Evolutionary conservation across 2,888 invertebrate genomes (phyloP).

Genomic region (Neoaliturus tenellus): DNA sequence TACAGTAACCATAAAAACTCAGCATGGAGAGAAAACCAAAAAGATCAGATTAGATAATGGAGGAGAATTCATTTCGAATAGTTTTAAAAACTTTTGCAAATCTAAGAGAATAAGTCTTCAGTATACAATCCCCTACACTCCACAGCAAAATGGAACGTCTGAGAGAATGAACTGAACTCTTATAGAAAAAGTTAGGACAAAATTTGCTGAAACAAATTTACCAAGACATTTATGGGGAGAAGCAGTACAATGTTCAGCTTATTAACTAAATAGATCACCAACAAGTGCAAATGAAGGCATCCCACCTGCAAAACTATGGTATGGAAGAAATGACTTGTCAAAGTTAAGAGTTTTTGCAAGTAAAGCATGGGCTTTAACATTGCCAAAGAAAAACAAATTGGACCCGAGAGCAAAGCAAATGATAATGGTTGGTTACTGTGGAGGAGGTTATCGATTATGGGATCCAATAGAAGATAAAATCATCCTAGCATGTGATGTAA

Average conservation of each 20-base stretch:
- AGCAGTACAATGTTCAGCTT: not conserved
- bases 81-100: not conserved
- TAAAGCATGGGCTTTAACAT: not conserved
- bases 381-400: not conserved
- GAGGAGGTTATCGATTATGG: too few relatives aligned
- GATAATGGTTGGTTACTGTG: too few relatives aligned
- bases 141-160: slow-evolving; percentile 22
- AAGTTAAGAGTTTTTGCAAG: not conserved
- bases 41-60: slow-evolving; percentile 11
- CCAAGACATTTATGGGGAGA: too few relatives aligned
- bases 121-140: not conserved
- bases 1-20: not conserved
- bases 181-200: not conserved
- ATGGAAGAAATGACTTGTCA: not conserved
- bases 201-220: not conserved
- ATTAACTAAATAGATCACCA: not conserved
- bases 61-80: slow-evolving; percentile 3
- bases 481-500: too few relatives aligned
- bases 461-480: too few relatives aligned
- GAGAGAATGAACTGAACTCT: not conserved
- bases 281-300: not conserved
- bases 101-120: not conserved
- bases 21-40: not conserved
- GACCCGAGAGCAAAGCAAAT: too few relatives aligned
- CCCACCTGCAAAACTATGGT: not conserved